Evolutionary conservation across 2,888 invertebrate species (phyloP).

Genomic region (Apeira syringaria): DNA sequence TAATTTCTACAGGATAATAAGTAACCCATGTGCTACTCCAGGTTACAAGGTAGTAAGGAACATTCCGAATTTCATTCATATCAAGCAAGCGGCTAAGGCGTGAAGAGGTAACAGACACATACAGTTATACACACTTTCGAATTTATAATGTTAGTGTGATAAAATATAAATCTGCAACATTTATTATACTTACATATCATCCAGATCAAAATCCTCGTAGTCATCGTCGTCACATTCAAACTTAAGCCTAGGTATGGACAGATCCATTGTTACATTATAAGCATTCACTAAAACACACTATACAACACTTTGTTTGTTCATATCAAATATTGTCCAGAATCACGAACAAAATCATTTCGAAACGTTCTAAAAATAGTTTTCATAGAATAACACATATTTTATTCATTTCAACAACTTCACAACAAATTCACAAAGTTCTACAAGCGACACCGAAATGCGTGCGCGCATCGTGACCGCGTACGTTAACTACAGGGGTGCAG

Average conservation of each 20-base stretch:
- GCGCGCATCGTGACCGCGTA: conserved; percentile 52
- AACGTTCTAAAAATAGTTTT: neutral
- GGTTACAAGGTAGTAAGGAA: no score
- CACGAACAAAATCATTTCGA: conserved; percentile 9
- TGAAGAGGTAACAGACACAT: no score
- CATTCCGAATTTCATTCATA: no score
- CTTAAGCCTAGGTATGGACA: conserved; percentile 64
- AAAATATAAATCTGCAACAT: no score
- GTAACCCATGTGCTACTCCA: no score
- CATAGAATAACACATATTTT: neutral
- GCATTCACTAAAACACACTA: conserved; percentile 26
- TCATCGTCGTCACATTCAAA: conserved; percentile 59
- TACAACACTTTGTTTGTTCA: conserved; percentile 30
- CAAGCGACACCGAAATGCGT: conserved; percentile 46
- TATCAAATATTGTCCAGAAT: conserved; percentile 9
- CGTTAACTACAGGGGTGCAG: conserved; percentile 58
- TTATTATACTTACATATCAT: conserved; percentile 38
- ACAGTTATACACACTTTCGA: no score
- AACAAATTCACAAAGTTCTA: neutral
- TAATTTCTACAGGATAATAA: no score
- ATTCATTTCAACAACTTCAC: neutral
- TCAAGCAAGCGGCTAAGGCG: no score
- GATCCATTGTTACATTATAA: conserved; percentile 62
- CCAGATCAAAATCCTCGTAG: conserved; percentile 51
- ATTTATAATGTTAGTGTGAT: no score